Percentiles rank a stretch among this genome's conserved stretches.
These are phyloP conservation scores for Pipistrellus kuhlii DNA, from an alignment of 2,797 vertebrate species.

Conservation along the genomic window DNA sequence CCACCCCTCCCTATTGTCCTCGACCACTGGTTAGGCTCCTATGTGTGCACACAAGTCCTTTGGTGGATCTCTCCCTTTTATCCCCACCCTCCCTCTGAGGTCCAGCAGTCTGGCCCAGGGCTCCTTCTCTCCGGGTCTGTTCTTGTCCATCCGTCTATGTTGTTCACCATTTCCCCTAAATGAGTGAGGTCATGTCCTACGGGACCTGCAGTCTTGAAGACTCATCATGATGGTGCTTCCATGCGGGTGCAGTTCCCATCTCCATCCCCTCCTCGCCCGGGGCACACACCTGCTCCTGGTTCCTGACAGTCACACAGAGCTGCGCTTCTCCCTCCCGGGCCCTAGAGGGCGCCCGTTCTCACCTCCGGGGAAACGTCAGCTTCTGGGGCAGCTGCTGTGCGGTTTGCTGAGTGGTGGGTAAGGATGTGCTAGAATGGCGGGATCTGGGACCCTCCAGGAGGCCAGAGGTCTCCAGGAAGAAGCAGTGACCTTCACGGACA, in stretches of 20 bases:
- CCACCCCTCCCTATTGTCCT: too few species aligned
- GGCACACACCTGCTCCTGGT: not conserved
- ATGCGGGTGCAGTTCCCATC: not conserved
- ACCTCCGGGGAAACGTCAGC: not conserved
- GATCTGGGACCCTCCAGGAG: not conserved
- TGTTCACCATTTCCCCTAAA: too few species aligned
- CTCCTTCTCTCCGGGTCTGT: too few species aligned
- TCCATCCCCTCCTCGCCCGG: not conserved
- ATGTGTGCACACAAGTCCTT: too few species aligned
- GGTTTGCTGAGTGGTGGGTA: not conserved
- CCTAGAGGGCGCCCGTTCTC: conserved; percentile 35
- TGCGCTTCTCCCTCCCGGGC: not conserved
- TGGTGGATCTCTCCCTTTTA: too few species aligned
- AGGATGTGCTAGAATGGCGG: not conserved
- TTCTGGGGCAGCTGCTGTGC: not conserved
- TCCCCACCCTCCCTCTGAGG: too few species aligned
- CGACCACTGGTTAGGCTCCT: too few species aligned
- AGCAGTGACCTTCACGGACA: not conserved
- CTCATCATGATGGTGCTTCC: fast-evolving
- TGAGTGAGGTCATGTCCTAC: too few species aligned
- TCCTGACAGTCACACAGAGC: not conserved
- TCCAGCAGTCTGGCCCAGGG: too few species aligned
- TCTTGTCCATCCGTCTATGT: too few species aligned
- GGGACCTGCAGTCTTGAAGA: fast-evolving
- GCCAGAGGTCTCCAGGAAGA: not conserved